Conservation (phyloP, 2,888 invertebrate genomes). For the Agonum fuliginosum region DNA sequence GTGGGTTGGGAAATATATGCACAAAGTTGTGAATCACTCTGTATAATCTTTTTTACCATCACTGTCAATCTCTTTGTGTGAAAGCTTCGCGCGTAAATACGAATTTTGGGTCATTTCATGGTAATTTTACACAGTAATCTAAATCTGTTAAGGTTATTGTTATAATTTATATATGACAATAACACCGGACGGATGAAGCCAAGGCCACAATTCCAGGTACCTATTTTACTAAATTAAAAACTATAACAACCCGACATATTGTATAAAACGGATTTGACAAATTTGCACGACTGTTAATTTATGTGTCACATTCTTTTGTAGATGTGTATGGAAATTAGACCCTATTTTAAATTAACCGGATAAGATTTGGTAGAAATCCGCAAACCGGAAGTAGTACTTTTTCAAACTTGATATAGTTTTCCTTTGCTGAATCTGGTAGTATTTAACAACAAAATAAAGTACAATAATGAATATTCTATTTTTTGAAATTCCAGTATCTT, state of each 20-base stretch:
- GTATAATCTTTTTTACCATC: not conserved
- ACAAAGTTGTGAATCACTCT: no score
- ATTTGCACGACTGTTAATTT: not conserved
- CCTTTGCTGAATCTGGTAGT: no score
- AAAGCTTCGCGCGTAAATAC: not conserved
- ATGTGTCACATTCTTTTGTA: not conserved
- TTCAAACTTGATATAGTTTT: no score
- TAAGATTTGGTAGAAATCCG: no score
- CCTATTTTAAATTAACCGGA: not conserved
- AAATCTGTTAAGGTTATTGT: constrained; percentile 6
- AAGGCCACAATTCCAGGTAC: not conserved
- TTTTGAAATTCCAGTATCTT: no score
- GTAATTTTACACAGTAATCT: constrained; percentile 13
- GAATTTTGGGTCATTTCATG: constrained; percentile 20
- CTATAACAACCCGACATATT: not conserved
- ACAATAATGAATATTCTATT: no score
- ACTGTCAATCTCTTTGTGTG: not conserved
- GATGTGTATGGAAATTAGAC: not conserved
- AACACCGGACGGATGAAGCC: not conserved
- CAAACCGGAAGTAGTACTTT: no score
- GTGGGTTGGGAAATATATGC: no score
- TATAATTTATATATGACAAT: not conserved
- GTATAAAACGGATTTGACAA: constrained; percentile 3
- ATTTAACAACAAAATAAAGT: no score
- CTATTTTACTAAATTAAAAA: constrained; percentile 8